phyloP scores from a whole-genome alignment of 2,888 invertebrate species.

The Coelopa pilipes region DNA sequence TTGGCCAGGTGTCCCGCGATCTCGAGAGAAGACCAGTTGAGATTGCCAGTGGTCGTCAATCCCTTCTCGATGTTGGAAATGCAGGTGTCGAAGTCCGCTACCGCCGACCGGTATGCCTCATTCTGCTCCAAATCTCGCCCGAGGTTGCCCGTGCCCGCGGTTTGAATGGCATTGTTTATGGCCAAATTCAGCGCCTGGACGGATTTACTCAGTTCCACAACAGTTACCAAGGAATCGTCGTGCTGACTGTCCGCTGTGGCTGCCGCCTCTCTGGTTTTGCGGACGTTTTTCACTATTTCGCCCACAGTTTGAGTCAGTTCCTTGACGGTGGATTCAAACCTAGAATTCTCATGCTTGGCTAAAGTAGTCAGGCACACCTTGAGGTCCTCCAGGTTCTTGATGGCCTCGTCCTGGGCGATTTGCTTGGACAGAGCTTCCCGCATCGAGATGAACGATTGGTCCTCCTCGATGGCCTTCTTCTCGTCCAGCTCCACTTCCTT shows the following conservation, averaged over 20 bases:
- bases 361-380: not conserved
- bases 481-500: slow-evolving; percentile 61
- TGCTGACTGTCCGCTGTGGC: not conserved
- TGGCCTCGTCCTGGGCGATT: slow-evolving; percentile 57
- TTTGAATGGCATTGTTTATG: slow-evolving; percentile 15
- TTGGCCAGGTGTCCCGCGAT: slow-evolving; percentile 60
- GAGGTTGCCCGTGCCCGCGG: slow-evolving; percentile 50
- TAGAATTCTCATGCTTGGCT: not conserved
- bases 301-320: slow-evolving; percentile 8
- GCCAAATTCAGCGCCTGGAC: slow-evolving; percentile 21
- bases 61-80: slow-evolving; percentile 31
- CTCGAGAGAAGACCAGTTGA: slow-evolving; percentile 44
- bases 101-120: slow-evolving; percentile 20
- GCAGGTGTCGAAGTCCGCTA: slow-evolving; percentile 40
- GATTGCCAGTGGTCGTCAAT: slow-evolving; percentile 42
- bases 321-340: not conserved
- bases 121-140: slow-evolving; percentile 42
- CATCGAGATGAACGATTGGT: slow-evolving; percentile 56
- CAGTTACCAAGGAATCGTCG: slow-evolving; percentile 23
- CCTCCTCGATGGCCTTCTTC: slow-evolving; percentile 53
- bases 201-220: slow-evolving; percentile 23
- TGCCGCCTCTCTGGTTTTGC: not conserved
- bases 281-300: slow-evolving; percentile 8
- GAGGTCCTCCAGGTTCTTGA: slow-evolving; percentile 62
- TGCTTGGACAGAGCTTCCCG: slow-evolving; percentile 58